These are phyloP conservation scores for Drosophila limbata DNA, from an alignment of 2,888 invertebrate species.

Conservation along the genomic window DNA sequence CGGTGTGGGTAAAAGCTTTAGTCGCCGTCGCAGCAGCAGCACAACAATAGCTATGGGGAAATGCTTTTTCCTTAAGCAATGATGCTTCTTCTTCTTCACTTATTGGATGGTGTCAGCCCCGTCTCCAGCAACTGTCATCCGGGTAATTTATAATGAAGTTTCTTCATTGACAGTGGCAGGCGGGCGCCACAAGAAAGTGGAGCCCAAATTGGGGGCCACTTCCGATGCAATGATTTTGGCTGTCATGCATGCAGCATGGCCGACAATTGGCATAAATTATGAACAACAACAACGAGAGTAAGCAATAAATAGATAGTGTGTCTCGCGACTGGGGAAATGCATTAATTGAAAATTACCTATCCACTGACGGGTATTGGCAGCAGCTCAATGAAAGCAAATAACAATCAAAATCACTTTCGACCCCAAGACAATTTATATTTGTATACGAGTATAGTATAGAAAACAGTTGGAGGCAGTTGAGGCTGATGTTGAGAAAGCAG, in stretches of 20 bases:
- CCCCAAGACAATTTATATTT: conserved; percentile 74
- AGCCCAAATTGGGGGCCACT: conserved; percentile 26
- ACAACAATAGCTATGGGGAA: conserved; percentile 24
- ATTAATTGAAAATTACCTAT: conserved; percentile 54
- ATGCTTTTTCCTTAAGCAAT: conserved; percentile 34
- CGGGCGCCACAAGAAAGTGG: conserved; percentile 4
- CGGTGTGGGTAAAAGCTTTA: conserved; percentile 68
- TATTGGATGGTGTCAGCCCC: conserved; percentile 18
- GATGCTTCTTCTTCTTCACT: conserved; percentile 10
- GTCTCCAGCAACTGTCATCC: conserved; percentile 61
- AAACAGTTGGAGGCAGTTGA: conserved; percentile 21
- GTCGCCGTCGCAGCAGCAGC: conserved; percentile 17
- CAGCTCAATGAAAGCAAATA: conserved; percentile 64
- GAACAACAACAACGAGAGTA: conserved; percentile 27
- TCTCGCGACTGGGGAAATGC: conserved; percentile 13
- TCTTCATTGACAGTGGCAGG: conserved; percentile 63
- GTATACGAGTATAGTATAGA: conserved; percentile 5
- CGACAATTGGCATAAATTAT: conserved; percentile 66
- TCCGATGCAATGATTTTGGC: conserved; percentile 72
- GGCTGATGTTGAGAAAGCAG: conserved; percentile 2
- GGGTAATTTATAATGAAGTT: conserved; percentile 75
- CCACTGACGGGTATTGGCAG: conserved; percentile 14
- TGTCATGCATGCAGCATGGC: conserved; percentile 60
- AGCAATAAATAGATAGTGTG: conserved; percentile 33
- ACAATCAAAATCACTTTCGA: conserved; percentile 80